Conservation (phyloP, 1,140 invertebrate genomes). For the Catajapyx aquilonaris region DNA sequence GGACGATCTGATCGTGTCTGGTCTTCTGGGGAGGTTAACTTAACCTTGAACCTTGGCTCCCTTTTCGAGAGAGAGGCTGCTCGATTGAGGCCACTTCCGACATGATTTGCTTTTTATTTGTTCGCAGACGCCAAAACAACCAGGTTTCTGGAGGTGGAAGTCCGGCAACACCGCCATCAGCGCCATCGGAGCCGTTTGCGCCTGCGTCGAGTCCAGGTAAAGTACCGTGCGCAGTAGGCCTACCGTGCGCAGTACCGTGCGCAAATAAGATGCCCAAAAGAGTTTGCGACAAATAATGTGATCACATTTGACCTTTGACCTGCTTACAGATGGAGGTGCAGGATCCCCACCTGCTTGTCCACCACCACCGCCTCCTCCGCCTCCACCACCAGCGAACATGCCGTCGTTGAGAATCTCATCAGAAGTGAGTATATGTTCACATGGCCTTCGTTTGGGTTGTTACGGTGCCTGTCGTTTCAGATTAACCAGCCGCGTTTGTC, state of each 20-base stretch:
- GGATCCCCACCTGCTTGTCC: slow-evolving; percentile 7
- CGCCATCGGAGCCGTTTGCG: slow-evolving; percentile 7
- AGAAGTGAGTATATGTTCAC: slow-evolving; percentile 15
- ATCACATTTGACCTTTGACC: too few relatives aligned
- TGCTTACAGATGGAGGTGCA: slow-evolving; percentile 7
- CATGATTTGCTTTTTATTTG: slow-evolving; percentile 8
- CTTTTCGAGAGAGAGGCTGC: too few relatives aligned
- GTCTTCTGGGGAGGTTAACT: too few relatives aligned
- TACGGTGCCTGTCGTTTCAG: neutral
- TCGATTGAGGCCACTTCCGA: too few relatives aligned
- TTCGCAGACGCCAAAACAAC: slow-evolving; percentile 17
- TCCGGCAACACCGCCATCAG: slow-evolving; percentile 5
- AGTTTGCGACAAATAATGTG: too few relatives aligned
- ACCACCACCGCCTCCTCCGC: slow-evolving; percentile 27
- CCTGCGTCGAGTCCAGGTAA: too few relatives aligned
- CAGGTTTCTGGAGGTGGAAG: slow-evolving; percentile 11
- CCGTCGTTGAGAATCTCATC: slow-evolving; percentile 28
- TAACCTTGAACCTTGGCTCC: too few relatives aligned
- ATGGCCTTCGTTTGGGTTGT: neutral
- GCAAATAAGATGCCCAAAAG: too few relatives aligned
- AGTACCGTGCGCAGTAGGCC: too few relatives aligned
- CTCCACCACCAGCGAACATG: slow-evolving; percentile 22
- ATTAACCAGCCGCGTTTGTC: neutral
- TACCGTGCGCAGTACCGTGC: too few relatives aligned
- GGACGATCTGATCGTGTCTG: too few relatives aligned